Conservation (phyloP, 2,888 invertebrate genomes). For the Drosophila rubida region DNA sequence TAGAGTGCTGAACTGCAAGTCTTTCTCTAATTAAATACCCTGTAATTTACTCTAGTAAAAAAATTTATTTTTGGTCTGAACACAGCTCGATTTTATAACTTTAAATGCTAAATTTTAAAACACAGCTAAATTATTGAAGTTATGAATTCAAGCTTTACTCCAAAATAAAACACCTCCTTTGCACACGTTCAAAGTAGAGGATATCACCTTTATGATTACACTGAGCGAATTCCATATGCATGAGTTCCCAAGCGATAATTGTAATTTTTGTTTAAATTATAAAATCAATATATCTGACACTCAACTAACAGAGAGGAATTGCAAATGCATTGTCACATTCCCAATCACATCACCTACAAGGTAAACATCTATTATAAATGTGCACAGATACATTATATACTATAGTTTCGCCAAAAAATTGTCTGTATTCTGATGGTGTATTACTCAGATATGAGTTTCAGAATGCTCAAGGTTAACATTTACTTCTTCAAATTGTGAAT, state of each 20-base stretch:
- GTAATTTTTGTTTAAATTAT: constrained; percentile 47
- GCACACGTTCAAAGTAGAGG: not conserved
- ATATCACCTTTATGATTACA: not conserved
- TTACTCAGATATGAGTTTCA: constrained; percentile 12
- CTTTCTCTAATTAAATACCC: not conserved
- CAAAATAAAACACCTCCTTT: not conserved
- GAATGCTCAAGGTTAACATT: constrained; percentile 34
- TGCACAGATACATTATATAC: constrained; percentile 13
- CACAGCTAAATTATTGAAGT: too few relatives aligned
- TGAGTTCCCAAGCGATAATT: constrained; percentile 29
- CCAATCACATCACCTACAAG: constrained; percentile 12
- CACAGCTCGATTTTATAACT: too few relatives aligned
- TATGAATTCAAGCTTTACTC: not conserved
- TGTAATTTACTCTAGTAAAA: too few relatives aligned
- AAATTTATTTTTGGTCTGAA: too few relatives aligned
- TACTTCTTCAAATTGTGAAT: not conserved
- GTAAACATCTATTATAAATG: constrained; percentile 29
- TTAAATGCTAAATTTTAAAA: too few relatives aligned
- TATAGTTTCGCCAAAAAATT: not conserved
- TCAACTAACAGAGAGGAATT: constrained; percentile 45
- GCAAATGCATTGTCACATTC: constrained; percentile 29
- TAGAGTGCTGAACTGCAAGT: not conserved
- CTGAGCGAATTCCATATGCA: constrained; percentile 14
- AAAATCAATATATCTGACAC: constrained; percentile 67
- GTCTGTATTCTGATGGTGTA: not conserved